phyloP scores from a whole-genome alignment of 2,797 vertebrate species.

The Pelodytes ibericus region DNA sequence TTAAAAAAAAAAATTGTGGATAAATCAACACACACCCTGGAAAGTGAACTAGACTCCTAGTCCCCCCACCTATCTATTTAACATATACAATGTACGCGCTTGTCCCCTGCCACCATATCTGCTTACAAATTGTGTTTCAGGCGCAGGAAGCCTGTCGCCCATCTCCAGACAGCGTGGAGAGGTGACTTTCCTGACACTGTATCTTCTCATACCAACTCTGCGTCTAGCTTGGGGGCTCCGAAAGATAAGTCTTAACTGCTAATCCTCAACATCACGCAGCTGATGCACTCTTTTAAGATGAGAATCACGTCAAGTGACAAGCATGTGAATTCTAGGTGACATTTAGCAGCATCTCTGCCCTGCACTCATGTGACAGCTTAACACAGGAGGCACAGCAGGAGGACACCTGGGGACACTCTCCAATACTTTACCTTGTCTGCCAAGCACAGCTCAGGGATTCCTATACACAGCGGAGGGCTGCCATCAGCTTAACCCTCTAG shows the following conservation, averaged over 20 bases:
- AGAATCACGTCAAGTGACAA: conserved; percentile 54
- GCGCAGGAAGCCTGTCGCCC: neutral
- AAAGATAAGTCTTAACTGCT: conserved; percentile 37
- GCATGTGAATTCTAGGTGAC: conserved; percentile 54
- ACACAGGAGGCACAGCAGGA: conserved; percentile 51
- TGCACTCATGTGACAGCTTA: conserved; percentile 52
- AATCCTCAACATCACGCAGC: conserved; percentile 41
- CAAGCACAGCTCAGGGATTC: conserved; percentile 42
- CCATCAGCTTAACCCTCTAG: conserved; percentile 40
- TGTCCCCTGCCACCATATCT: neutral
- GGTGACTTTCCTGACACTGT: conserved; percentile 31
- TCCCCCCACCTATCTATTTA: too few relatives aligned
- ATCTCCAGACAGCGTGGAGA: conserved; percentile 16
- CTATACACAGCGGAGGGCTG: conserved; percentile 45
- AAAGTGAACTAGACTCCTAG: too few relatives aligned
- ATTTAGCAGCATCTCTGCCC: conserved; percentile 47
- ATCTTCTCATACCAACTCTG: conserved; percentile 34
- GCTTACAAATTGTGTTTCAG: neutral
- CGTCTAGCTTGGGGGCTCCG: conserved; percentile 16
- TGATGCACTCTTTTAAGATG: conserved; percentile 41
- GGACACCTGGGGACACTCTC: conserved; percentile 48
- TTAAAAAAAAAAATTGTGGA: too few relatives aligned
- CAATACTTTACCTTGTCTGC: conserved; percentile 44
- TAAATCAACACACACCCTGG: too few relatives aligned
- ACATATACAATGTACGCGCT: too few relatives aligned